Conservation (phyloP, 2,888 invertebrate genomes). For the Epinotia demarniana region DNA sequence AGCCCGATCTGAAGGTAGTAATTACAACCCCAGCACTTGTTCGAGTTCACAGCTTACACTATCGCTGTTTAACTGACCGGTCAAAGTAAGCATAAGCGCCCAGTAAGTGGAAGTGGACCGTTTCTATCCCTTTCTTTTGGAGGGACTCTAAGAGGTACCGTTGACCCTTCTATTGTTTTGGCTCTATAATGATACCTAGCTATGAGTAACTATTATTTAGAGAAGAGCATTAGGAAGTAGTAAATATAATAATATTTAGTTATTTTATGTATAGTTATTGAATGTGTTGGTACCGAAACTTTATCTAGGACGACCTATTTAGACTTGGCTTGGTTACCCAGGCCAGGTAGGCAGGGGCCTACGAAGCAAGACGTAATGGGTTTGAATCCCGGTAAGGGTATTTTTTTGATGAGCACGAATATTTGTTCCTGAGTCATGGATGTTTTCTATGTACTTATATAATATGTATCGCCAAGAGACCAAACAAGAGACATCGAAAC, state of each 20-base stretch:
- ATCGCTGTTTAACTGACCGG: conserved; percentile 39
- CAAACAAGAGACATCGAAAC: too few relatives aligned
- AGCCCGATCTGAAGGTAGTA: conserved; percentile 50
- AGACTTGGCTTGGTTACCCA: too few relatives aligned
- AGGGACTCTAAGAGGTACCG: conserved; percentile 1
- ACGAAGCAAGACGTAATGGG: too few relatives aligned
- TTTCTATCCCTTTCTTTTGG: conserved; percentile 25
- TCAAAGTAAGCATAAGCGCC: conserved; percentile 38
- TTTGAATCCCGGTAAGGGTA: too few relatives aligned
- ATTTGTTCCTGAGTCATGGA: too few relatives aligned
- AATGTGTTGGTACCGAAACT: too few relatives aligned
- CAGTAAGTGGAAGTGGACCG: conserved; percentile 20
- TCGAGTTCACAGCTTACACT: conserved; percentile 35
- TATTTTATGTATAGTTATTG: too few relatives aligned
- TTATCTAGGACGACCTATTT: too few relatives aligned
- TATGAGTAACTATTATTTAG: neutral
- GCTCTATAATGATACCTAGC: neutral
- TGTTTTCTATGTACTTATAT: too few relatives aligned
- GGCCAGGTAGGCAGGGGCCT: too few relatives aligned
- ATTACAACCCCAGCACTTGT: conserved; percentile 40
- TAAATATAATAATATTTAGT: neutral
- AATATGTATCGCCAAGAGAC: too few relatives aligned
- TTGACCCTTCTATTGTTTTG: neutral
- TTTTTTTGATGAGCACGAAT: too few relatives aligned
- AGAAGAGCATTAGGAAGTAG: neutral